Conservation (phyloP, 2,888 invertebrate genomes). For the Pogonocherus hispidulus region DNA sequence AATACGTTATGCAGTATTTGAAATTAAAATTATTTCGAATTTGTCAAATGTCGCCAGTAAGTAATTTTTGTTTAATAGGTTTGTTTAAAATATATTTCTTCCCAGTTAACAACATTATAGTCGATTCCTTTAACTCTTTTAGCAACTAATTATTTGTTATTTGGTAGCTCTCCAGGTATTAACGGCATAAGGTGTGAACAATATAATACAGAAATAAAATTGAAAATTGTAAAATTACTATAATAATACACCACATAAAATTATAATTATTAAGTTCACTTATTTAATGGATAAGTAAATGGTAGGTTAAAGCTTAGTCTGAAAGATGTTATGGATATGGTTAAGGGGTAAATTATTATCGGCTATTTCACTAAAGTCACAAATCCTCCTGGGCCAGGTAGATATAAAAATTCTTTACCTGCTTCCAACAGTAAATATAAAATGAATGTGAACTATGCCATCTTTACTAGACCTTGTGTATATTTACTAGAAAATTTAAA, state of each 20-base stretch:
- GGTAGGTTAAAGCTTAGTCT: constrained; percentile 24
- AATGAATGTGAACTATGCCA: constrained; percentile 20
- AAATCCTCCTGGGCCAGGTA: constrained; percentile 38
- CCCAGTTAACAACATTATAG: no score
- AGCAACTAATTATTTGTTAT: no score
- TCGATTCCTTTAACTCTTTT: no score
- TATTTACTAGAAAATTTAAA: constrained; percentile 7
- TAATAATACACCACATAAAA: constrained; percentile 36
- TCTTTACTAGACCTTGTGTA: constrained; percentile 1
- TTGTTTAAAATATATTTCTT: no score
- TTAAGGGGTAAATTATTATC: constrained; percentile 44
- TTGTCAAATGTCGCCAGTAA: no score
- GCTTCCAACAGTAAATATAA: constrained; percentile 28
- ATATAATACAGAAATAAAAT: constrained; percentile 20
- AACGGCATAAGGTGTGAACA: no score
- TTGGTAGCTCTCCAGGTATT: no score
- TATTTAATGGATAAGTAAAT: constrained; percentile 27
- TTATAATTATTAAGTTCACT: constrained; percentile 43
- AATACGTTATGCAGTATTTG: no score
- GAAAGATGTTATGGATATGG: constrained; percentile 44
- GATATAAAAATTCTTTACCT: constrained; percentile 44
- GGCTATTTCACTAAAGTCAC: constrained; percentile 45
- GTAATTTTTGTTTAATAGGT: no score
- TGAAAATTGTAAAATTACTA: constrained; percentile 32
- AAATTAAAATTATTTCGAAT: no score